Evolutionary conservation across 2,797 vertebrate species (phyloP).

Genomic region (Alectoris magna): DNA sequence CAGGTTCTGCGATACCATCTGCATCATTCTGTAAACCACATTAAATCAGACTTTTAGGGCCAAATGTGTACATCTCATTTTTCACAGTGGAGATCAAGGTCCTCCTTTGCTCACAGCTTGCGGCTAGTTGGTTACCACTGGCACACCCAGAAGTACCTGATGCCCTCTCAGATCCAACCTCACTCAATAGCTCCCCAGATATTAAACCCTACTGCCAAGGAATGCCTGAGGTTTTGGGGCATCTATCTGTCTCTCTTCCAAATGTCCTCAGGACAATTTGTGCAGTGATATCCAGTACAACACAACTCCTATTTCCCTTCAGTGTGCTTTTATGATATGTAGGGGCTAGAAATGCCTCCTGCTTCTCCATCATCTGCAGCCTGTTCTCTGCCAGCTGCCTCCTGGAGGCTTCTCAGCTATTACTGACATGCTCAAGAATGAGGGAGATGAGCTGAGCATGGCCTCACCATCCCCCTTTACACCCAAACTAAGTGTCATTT

Average conservation of each 20-base stretch:
- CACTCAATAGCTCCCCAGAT: not conserved
- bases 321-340: rapidly evolving
- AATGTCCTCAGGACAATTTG: not conserved
- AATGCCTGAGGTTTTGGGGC: not conserved
- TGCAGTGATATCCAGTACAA: not conserved
- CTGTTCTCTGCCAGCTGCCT: not conserved
- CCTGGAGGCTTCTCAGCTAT: not conserved
- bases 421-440: not conserved
- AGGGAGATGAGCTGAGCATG: not conserved
- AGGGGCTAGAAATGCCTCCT: not conserved
- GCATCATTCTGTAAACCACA: not conserved
- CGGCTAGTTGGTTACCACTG: not conserved
- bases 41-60: not conserved
- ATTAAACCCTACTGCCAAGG: too few relatives aligned
- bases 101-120: rapidly evolving
- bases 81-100: not conserved
- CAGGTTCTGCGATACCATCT: not conserved
- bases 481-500: not conserved
- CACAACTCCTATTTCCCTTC: not conserved
- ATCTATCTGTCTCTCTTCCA: not conserved
- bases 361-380: not conserved
- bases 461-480: not conserved
- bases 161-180: not conserved
- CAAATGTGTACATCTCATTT: not conserved
- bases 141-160: not conserved